A percentile compares a stretch with the other conserved stretches of the same genome.
These are phyloP conservation scores for Neopipo cinnamomea DNA, from an alignment of 2,113 vertebrate species.

Conservation along the genomic window DNA sequence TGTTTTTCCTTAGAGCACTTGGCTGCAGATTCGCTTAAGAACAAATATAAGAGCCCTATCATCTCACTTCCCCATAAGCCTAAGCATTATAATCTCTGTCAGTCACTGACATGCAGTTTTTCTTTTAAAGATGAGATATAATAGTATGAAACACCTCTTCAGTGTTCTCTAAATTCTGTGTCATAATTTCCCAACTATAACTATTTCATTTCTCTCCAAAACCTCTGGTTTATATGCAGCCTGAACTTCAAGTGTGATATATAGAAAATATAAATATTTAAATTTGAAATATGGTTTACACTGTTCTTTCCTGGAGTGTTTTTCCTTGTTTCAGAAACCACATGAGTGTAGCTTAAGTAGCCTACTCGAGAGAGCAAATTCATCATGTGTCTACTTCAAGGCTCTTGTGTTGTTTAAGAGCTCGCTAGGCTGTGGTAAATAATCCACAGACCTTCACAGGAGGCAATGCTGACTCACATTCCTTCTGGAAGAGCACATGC, in stretches of 20 bases:
- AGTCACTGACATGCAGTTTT: not conserved
- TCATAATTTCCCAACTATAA: not conserved
- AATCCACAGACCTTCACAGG: slow-evolving; percentile 5
- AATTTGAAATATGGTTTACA: not conserved
- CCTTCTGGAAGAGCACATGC: not conserved
- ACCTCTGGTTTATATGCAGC: not conserved
- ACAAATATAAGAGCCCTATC: slow-evolving; percentile 6
- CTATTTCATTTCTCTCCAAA: not conserved
- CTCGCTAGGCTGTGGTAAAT: not conserved
- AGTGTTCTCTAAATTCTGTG: not conserved
- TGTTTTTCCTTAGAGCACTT: slow-evolving; percentile 41
- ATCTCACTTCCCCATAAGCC: not conserved
- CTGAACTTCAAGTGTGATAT: not conserved
- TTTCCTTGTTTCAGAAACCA: slow-evolving; percentile 33
- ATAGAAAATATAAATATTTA: slow-evolving; percentile 38
- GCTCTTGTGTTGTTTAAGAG: not conserved
- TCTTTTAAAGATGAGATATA: not conserved
- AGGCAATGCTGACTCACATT: not conserved
- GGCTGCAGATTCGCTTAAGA: slow-evolving; percentile 30
- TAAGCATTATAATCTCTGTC: not conserved
- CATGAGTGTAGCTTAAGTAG: slow-evolving; percentile 3
- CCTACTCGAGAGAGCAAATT: not conserved
- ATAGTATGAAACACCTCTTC: not conserved
- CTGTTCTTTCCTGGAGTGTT: slow-evolving; percentile 7
- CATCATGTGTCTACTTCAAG: not conserved